phyloP scores from a whole-genome alignment of 2,797 vertebrate genomes.

The Intellagama lesueurii region DNA sequence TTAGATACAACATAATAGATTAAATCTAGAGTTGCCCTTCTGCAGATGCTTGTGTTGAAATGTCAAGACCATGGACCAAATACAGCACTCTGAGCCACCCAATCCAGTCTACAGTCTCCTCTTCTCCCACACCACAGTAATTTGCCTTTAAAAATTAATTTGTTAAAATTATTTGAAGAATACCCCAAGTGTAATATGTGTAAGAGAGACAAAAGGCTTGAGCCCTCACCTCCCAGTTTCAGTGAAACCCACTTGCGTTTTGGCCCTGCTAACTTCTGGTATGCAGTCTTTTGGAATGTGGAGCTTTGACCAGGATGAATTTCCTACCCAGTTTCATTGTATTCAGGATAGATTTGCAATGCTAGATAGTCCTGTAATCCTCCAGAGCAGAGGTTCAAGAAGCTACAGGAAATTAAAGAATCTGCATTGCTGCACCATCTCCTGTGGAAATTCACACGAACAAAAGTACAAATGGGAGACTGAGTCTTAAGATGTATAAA shows the following conservation, averaged over 20 bases:
- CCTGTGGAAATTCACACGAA: too few relatives aligned
- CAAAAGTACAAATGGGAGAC: too few relatives aligned
- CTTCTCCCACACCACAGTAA: background rate
- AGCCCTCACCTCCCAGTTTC: background rate
- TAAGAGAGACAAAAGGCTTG: background rate
- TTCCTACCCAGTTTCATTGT: too few relatives aligned
- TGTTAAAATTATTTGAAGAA: background rate
- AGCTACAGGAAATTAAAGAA: too few relatives aligned
- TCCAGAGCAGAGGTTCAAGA: too few relatives aligned
- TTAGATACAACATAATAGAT: background rate
- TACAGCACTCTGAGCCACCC: background rate
- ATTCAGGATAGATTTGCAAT: too few relatives aligned
- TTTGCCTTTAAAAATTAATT: background rate
- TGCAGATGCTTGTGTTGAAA: background rate
- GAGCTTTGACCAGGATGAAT: too few relatives aligned
- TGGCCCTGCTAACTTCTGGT: background rate
- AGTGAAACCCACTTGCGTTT: background rate
- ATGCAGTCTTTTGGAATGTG: background rate
- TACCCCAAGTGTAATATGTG: background rate
- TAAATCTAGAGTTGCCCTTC: background rate
- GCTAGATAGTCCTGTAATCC: too few relatives aligned
- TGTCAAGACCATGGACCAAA: background rate
- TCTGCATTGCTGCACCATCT: too few relatives aligned
- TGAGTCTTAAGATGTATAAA: too few relatives aligned
- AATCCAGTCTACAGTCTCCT: background rate